phyloP scores from a whole-genome alignment of 2,797 vertebrate genomes.

The Hippocampus kuda region DNA sequence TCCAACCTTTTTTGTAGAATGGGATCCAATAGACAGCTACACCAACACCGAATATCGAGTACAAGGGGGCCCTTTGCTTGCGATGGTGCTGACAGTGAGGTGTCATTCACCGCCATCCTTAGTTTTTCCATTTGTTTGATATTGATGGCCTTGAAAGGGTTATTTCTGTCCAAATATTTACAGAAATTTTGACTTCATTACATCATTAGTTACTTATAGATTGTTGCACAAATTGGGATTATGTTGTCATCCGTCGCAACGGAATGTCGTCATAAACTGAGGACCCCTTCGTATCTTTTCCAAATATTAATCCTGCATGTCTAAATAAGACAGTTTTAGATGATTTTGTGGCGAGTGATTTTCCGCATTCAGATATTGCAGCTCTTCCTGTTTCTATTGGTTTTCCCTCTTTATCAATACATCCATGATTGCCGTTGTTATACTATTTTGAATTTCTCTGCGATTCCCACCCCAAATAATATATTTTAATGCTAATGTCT shows the following conservation, averaged over 20 bases:
- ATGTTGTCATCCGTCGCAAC: too few species aligned
- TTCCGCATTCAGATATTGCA: not conserved
- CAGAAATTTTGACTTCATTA: not conserved
- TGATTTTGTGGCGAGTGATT: not conserved
- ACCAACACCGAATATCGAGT: too few species aligned
- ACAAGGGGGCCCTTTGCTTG: too few species aligned
- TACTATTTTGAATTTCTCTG: not conserved
- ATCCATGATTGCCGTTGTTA: not conserved
- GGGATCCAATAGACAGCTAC: not conserved
- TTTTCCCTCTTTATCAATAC: not conserved
- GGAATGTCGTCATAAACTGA: too few species aligned
- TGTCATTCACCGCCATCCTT: not conserved
- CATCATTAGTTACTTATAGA: not conserved
- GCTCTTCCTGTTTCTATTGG: not conserved
- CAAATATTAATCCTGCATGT: too few species aligned
- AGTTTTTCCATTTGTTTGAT: too few species aligned
- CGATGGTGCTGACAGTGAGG: too few species aligned
- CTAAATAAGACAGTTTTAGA: not conserved
- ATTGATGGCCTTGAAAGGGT: not conserved
- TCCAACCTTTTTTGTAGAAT: not conserved
- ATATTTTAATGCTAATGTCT: not conserved
- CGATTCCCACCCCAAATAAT: not conserved
- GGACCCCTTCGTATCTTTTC: too few species aligned
- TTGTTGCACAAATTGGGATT: not conserved
- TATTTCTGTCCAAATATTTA: not conserved